phyloP scores from a whole-genome alignment of 2,113 vertebrate species.

The Monopterus albus region DNA sequence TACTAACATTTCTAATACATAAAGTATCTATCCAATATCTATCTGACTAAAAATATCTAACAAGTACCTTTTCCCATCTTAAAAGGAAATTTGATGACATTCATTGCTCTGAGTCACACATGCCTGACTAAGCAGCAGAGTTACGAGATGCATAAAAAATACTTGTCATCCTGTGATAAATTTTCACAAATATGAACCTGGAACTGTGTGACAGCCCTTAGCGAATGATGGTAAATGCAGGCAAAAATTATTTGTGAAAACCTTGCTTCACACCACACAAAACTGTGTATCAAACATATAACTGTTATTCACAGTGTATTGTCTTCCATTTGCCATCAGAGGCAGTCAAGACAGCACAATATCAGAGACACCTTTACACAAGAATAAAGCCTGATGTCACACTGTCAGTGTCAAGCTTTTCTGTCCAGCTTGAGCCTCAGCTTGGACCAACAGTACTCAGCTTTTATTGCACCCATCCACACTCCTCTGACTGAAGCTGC shows the following conservation, averaged over 20 bases:
- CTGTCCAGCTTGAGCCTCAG: background rate
- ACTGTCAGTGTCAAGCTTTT: constrained; percentile 1
- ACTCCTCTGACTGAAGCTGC: constrained; percentile 26
- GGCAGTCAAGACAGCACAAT: constrained; percentile 3
- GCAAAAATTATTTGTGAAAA: constrained; percentile 55
- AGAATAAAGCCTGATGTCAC: constrained; percentile 34
- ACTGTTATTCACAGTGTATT: constrained; percentile 46
- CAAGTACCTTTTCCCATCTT: constrained; percentile 39
- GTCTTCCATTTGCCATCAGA: constrained; percentile 8
- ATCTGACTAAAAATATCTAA: too few relatives aligned
- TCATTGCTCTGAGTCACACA: constrained; percentile 54
- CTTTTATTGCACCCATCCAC: constrained; percentile 41
- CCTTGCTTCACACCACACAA: constrained; percentile 65
- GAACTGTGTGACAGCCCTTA: constrained; percentile 37
- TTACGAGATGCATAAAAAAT: background rate
- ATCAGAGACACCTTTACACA: constrained; percentile 11
- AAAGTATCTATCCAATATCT: too few relatives aligned
- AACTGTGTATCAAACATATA: constrained; percentile 64
- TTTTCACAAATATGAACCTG: constrained; percentile 20
- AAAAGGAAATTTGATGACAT: constrained; percentile 61
- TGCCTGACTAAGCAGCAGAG: constrained; percentile 38
- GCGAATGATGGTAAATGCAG: constrained; percentile 43
- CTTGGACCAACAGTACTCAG: background rate
- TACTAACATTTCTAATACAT: too few relatives aligned
- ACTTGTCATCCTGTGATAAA: constrained; percentile 34